These are phyloP conservation scores for Ophion costatus DNA, from an alignment of 2,888 invertebrate species.

Conservation along the genomic window DNA sequence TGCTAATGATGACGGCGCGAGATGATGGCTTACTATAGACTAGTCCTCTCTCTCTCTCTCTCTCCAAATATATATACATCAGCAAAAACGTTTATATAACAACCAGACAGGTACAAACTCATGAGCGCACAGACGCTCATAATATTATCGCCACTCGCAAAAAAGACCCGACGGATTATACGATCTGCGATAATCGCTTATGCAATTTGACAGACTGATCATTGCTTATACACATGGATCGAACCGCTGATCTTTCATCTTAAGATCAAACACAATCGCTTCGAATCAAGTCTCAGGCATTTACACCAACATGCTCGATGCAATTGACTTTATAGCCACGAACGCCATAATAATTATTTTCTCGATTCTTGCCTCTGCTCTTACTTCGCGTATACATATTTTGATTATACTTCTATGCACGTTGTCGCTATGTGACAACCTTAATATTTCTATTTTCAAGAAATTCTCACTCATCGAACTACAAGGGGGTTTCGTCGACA, in stretches of 20 bases:
- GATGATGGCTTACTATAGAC: constrained; percentile 15
- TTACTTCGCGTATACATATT: neutral
- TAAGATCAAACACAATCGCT: too few species aligned
- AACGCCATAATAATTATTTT: constrained; percentile 18
- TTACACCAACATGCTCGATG: too few species aligned
- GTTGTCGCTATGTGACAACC: constrained; percentile 58
- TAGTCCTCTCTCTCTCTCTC: too few species aligned
- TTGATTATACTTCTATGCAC: neutral
- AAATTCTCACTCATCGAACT: constrained; percentile 2
- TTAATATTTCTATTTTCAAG: constrained; percentile 6
- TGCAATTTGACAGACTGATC: neutral
- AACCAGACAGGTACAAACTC: constrained; percentile 9
- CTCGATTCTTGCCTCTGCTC: constrained; percentile 7
- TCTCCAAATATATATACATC: neutral
- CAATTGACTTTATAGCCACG: too few species aligned
- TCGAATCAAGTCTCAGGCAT: too few species aligned
- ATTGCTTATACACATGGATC: neutral
- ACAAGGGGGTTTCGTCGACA: constrained; percentile 24
- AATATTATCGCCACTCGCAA: constrained; percentile 50
- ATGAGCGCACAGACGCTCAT: constrained; percentile 36
- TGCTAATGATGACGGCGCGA: constrained; percentile 59
- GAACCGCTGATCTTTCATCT: too few species aligned
- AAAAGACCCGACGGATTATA: constrained; percentile 22
- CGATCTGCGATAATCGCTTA: neutral
- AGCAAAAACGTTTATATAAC: constrained; percentile 32